Base-by-base conservation (phyloP, 2,113 vertebrate species). In the Himantopus leucocephalus region DNA sequence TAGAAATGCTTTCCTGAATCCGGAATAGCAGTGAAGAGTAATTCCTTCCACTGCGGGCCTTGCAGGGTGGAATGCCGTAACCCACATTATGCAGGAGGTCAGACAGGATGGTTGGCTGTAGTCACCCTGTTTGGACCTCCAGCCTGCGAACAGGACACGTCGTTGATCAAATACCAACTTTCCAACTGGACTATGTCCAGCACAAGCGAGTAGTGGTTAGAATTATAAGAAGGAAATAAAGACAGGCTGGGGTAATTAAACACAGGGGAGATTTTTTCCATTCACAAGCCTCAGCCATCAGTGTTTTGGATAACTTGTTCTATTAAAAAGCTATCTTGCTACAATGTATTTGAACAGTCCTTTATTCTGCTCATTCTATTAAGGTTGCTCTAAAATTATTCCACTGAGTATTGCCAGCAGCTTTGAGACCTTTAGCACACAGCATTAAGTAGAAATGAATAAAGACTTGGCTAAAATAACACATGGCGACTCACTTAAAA, bases 351-450 rank as follows among this genome's bases (percentile, higher is more conserved):
- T 97, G 92, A 95, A 80, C 86, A 95, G 81, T 92, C 67, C 70
- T 91, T 96, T 95, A 80, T 96, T 96, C 97, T 96, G 90, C 47
- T 97, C 93, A 85, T 98, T 97, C 95, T 96, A 85, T 97, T 96
- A 95, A 72, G 80, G 89, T 52, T 68, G 76, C 78, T 95, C 50
- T 90, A 66, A 91, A 96, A 94, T 97, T 87, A 97, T 95, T 96
- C 94, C 92, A 84, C 73, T 7, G 85, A 94, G 94, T 94, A 93
- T 94, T 96, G 94, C 94, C 95, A 96, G 93, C 73, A 96, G 91
- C 89, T 96, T 91, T 94, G 88, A 95, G 92, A 94, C 90, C 94
- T 91, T 97, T 88, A 92, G 67, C 86, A 70, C 52, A 53, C 52
- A 95, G 92, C 72, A 91, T 90, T 90, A 96, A 96, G 88, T 68